Percentiles rank a stretch among this genome's conserved stretches.
These are phyloP conservation scores for Benthosema pterotum DNA, from an alignment of 2,797 vertebrate species.

Conservation along the genomic window DNA sequence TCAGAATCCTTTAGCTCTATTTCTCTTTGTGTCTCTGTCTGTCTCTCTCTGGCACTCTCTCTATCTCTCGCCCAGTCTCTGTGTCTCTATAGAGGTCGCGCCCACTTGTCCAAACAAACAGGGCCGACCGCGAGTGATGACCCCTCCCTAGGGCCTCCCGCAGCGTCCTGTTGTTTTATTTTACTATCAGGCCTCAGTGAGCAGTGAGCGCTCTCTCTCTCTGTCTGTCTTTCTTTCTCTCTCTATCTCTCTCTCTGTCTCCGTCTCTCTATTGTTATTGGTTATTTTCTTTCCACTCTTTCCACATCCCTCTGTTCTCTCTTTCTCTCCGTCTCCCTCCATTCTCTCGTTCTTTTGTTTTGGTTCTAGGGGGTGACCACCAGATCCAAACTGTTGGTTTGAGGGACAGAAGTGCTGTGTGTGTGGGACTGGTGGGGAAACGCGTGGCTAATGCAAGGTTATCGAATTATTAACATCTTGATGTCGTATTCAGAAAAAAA, in stretches of 20 bases:
- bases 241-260: conserved; percentile 3
- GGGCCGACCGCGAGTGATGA: too few species aligned
- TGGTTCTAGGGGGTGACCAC: too few species aligned
- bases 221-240: neutral
- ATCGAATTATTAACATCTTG: too few species aligned
- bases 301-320: neutral
- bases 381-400: too few species aligned
- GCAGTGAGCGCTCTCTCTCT: neutral
- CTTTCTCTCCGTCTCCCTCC: neutral
- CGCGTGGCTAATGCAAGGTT: too few species aligned
- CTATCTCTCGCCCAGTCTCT: conserved; percentile 16
- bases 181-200: too few species aligned
- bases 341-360: neutral
- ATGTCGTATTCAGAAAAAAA: too few species aligned
- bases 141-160: too few species aligned
- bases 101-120: neutral
- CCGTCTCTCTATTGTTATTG: neutral
- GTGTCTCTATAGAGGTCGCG: conserved; percentile 7
- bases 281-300: neutral
- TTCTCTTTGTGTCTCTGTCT: conserved; percentile 1
- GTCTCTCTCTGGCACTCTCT: conserved; percentile 18
- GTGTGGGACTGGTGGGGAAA: too few species aligned
- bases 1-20: conserved; percentile 45
- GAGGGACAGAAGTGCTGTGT: too few species aligned
- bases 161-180: too few species aligned